Percentiles rank a stretch among this genome's conserved stretches.
These are phyloP conservation scores for Ethmia dodecea DNA, from an alignment of 2,888 invertebrate species.

Conservation along the genomic window DNA sequence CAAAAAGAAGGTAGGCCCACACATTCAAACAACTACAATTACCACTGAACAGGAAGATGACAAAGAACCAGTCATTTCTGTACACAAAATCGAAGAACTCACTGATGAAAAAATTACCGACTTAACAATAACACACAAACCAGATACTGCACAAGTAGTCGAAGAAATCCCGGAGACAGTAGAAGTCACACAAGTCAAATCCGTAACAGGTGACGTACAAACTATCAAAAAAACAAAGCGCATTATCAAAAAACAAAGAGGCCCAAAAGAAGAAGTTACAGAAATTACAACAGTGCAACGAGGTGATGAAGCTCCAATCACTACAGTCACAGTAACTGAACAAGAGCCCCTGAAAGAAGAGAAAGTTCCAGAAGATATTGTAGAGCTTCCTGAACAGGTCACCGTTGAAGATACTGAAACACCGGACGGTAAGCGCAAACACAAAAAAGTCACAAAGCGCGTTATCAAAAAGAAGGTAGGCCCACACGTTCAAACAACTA, in stretches of 20 bases:
- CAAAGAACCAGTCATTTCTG: slow-evolving; percentile 34
- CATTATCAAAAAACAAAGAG: slow-evolving; percentile 36
- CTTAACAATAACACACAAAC: slow-evolving; percentile 14
- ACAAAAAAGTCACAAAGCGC: slow-evolving; percentile 30
- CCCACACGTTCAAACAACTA: slow-evolving; percentile 24
- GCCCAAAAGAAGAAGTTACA: slow-evolving; percentile 40
- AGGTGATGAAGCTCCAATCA: slow-evolving; percentile 27
- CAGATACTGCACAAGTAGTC: slow-evolving; percentile 30
- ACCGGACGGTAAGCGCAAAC: slow-evolving; percentile 31
- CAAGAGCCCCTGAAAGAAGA: too few relatives aligned
- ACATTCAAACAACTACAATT: slow-evolving; percentile 22
- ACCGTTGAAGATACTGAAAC: slow-evolving; percentile 31
- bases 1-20: slow-evolving; percentile 28
- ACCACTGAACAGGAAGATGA: slow-evolving; percentile 22
- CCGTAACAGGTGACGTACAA: slow-evolving; percentile 22
- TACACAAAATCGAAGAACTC: slow-evolving; percentile 27
- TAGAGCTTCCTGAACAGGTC: slow-evolving; percentile 40
- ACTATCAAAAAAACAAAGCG: slow-evolving; percentile 32
- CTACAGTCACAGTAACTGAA: slow-evolving; percentile 14
- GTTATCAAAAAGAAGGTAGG: slow-evolving; percentile 33
- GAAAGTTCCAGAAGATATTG: slow-evolving; percentile 19
- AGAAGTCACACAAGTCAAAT: slow-evolving; percentile 25
- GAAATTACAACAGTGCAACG: slow-evolving; percentile 42
- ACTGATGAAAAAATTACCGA: slow-evolving; percentile 32
- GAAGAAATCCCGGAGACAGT: slow-evolving; percentile 23